These are phyloP conservation scores for Hypomecis punctinalis DNA, from an alignment of 2,888 invertebrate species.

Conservation along the genomic window DNA sequence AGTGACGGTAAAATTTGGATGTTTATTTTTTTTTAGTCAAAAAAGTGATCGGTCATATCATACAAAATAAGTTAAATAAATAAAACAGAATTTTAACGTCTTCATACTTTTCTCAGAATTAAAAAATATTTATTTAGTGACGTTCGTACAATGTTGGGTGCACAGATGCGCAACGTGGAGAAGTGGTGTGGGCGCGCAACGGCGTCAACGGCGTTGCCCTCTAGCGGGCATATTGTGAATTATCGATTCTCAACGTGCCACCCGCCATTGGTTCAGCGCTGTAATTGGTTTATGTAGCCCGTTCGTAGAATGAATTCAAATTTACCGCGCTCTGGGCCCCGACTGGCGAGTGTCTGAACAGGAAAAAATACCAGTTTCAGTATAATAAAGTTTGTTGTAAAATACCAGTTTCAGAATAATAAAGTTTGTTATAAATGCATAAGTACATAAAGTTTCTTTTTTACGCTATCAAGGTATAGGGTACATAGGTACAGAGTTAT, in stretches of 20 bases:
- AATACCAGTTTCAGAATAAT: conserved; percentile 53
- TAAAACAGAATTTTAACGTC: background rate
- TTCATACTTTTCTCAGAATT: background rate
- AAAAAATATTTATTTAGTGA: conserved; percentile 23
- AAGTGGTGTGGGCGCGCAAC: conserved; percentile 80
- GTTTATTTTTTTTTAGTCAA: too few relatives aligned
- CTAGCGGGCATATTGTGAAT: conserved; percentile 83
- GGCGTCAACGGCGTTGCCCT: conserved; percentile 73
- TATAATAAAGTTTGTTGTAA: conserved; percentile 20
- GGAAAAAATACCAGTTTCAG: conserved; percentile 66
- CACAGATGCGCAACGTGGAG: conserved; percentile 79
- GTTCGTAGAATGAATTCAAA: conserved; percentile 84
- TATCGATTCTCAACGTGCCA: conserved; percentile 80
- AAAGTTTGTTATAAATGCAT: conserved; percentile 21
- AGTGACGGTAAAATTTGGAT: background rate
- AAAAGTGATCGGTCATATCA: too few relatives aligned
- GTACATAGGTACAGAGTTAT: too few relatives aligned
- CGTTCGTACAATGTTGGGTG: conserved; percentile 69
- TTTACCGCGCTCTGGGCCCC: conserved; percentile 68
- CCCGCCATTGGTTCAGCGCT: conserved; percentile 78
- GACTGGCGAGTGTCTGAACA: conserved; percentile 47
- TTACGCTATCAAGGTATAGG: background rate
- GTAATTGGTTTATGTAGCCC: conserved; percentile 82
- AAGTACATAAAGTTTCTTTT: conserved; percentile 14
- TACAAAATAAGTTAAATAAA: background rate